phyloP scores from a whole-genome alignment of 2,888 invertebrate species.

The Lithodes maja region DNA sequence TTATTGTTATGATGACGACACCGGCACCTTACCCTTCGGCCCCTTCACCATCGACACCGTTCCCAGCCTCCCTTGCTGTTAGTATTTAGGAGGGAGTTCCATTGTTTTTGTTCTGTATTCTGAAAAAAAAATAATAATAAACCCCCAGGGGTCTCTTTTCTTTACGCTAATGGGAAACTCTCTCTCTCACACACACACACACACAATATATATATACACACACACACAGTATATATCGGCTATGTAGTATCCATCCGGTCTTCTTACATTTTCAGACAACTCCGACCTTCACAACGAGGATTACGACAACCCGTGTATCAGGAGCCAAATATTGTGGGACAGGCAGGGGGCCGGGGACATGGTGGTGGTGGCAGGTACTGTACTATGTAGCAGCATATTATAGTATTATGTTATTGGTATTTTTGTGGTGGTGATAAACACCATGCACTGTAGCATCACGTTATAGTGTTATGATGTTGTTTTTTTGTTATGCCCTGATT shows the following conservation, averaged over 20 bases:
- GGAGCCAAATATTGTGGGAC: slow-evolving; percentile 19
- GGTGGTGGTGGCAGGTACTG: slow-evolving; percentile 24
- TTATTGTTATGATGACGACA: slow-evolving; percentile 78
- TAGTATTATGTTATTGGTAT: not conserved
- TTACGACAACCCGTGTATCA: slow-evolving; percentile 51
- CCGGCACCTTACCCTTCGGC: slow-evolving; percentile 40
- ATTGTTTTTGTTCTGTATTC: not conserved
- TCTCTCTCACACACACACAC: not conserved
- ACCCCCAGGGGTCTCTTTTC: not conserved
- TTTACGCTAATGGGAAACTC: not conserved
- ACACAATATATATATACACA: not conserved
- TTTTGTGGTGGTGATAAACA: too few species aligned
- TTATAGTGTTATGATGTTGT: too few species aligned
- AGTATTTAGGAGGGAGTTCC: slow-evolving; percentile 46
- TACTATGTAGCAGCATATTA: not conserved
- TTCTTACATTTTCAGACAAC: not conserved
- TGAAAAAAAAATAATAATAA: not conserved
- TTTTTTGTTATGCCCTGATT: too few species aligned
- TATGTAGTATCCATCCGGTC: too few species aligned
- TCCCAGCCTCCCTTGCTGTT: slow-evolving; percentile 71
- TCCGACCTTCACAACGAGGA: slow-evolving; percentile 20
- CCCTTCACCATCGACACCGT: slow-evolving; percentile 46
- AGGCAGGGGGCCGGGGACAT: not conserved
- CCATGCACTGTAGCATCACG: too few species aligned
- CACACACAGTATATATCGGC: not conserved